Base-by-base conservation (phyloP, 2,113 vertebrate species). In the Galbula dea region DNA sequence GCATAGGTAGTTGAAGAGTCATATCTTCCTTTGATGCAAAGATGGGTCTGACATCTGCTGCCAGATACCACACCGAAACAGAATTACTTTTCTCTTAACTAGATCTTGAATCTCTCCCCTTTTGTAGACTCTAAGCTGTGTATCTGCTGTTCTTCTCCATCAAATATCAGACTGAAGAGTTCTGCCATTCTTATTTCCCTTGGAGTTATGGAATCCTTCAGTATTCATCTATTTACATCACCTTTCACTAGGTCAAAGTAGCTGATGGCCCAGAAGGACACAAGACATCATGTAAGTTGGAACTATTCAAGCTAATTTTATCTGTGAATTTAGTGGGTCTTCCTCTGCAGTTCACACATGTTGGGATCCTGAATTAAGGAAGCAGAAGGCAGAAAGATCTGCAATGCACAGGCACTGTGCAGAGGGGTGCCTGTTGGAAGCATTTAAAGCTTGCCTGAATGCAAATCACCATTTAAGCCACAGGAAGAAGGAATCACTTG, bases 81-180 rank as follows among this genome's bases (percentile, higher is more conserved):
- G 39, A 61, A 81, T 16, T 39, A 10, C 1, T 78, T 81, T 93
- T 86, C 19, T 88, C 26, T 76, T 34, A 12, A 37, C 6, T 34
- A 55, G 11, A 34, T 66, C 10, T 66, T 81, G 41, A 87, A 58
- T 34, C 13, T 65, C 12, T 57, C 2, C 4, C 2, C 7, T 88
- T 84, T 65, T 0, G 0, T 10, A 45, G 36, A 61, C 12, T 52
- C 15, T 58, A n/a, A 84, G 12, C 14, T 72, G 34, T 54, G 12
- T 43, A 52, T 43, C 39, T 48, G 11, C 27, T 57, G 23, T 37
- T 27, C 12, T 77, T 52, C 45, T 46, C 32, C 34, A 39, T 34
- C 20, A 79, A 84, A 78, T 17, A 45, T 36, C 19, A 69, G 30
- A 30, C 9, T 61, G 20, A 83, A 29, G 13, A 90, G 4, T 39